Evolutionary conservation across 2,113 vertebrate genomes (phyloP), one percentile per base, ranked within the genome.

Genomic region (Greenwoodochromis staneri): DNA sequence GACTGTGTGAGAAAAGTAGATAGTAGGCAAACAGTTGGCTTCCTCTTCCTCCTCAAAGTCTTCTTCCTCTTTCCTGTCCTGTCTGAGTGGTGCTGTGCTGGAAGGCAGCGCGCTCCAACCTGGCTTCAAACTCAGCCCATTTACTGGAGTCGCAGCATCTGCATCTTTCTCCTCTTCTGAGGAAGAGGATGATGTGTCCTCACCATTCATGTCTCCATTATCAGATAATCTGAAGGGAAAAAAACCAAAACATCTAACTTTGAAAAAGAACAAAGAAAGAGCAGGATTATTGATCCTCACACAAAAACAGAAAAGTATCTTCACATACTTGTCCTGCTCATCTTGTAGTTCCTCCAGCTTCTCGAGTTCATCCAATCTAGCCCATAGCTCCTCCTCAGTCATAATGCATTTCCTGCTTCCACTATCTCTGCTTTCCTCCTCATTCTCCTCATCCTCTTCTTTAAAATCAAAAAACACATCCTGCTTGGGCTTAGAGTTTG

Each of bases 1-100:
- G 4, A 98, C 97, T 19, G 98, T 99, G 94, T 99, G 99, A 94
- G 96, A 97, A 94, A 99, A 99, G 94, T 96, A 98, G 94, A 99
- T 99, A 34, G 98, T 99, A 16, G 99, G 98, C 90, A 99, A 86
- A 84, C 87, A 88, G 82, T 91, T 94, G 63, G 42, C 45, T 78
- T 78, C 73, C 59, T 96, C 96, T 29, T 94, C 95, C 59, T 95
- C 95, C 8, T 96, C 96, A 6, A 95, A 94, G 1, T 94, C 89
- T 3, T 96, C 95, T 1, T 87, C 29, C 88, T 96, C 88, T 61
- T 59, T 90, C 66, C 55, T 82, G 53, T 93, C 90, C 17, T 21
- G 29, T 38, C 76, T 84, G 12, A 55, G 42, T 10, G 84, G 80
- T 6, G 16, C 45, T 81, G 84, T 84, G n/a, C 89, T 63, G n/a